Conservation (phyloP, 2,797 vertebrate genomes). For the Lepus oiostolus region DNA sequence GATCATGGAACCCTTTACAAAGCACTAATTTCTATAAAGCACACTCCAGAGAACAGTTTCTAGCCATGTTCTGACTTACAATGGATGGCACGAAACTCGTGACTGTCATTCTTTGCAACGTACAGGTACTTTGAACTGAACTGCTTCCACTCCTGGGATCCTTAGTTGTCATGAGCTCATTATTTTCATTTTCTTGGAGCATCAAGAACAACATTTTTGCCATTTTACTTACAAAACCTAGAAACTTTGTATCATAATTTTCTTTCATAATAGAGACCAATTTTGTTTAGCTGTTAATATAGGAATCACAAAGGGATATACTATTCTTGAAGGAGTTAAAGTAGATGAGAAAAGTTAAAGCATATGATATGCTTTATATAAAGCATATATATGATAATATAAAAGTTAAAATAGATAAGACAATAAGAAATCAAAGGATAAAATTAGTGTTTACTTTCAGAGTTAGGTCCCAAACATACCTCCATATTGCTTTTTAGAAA, state of each 20-base stretch:
- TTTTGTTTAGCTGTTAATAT: not conserved
- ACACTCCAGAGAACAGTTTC: not conserved
- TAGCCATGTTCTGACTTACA: conserved; percentile 14
- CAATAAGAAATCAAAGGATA: conserved; percentile 28
- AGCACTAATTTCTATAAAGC: not conserved
- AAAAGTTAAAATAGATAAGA: conserved; percentile 5
- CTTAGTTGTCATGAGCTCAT: not conserved
- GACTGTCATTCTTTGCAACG: not conserved
- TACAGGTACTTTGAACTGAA: not conserved
- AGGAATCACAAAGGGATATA: conserved; percentile 23
- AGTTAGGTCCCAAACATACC: too few species aligned
- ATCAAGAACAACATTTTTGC: not conserved
- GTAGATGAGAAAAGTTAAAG: not conserved
- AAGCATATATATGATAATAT: not conserved
- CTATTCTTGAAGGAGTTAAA: not conserved
- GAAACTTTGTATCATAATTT: not conserved
- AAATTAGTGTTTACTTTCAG: conserved; percentile 29
- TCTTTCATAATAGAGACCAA: conserved; percentile 43
- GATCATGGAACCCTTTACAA: conserved; percentile 38
- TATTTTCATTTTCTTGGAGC: not conserved
- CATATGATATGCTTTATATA: not conserved
- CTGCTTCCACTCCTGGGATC: not conserved
- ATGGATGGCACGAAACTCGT: not conserved
- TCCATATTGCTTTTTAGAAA: too few species aligned
- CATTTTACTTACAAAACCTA: not conserved